Conservation (phyloP, 2,888 invertebrate genomes). For the Bugula neritina region DNA sequence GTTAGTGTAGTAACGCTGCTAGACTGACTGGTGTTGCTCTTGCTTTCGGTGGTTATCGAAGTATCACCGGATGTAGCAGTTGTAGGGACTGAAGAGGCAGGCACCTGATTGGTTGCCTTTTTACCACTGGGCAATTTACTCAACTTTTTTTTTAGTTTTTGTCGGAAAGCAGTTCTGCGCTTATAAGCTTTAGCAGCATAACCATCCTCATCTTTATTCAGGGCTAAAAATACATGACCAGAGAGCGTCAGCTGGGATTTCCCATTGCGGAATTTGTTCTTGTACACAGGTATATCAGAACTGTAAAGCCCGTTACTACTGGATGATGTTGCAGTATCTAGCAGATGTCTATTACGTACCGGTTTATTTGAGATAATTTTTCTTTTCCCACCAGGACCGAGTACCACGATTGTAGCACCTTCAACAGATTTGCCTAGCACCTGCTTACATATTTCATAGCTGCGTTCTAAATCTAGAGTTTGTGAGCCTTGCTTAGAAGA, state of each 20-base stretch:
- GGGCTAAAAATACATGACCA: slow-evolving; percentile 26
- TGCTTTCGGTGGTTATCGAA: background rate
- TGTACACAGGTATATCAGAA: slow-evolving; percentile 23
- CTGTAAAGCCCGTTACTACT: background rate
- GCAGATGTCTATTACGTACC: slow-evolving; percentile 24
- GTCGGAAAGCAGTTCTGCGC: slow-evolving; percentile 4
- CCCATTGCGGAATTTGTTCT: slow-evolving; percentile 11
- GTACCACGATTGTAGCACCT: slow-evolving; percentile 16
- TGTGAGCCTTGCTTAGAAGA: slow-evolving; percentile 2
- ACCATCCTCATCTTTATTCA: slow-evolving; percentile 20
- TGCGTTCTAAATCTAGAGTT: slow-evolving; percentile 7
- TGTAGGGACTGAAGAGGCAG: background rate
- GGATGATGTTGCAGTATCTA: background rate
- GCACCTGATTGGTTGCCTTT: background rate
- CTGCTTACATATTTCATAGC: slow-evolving; percentile 21
- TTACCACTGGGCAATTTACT: slow-evolving; percentile 10
- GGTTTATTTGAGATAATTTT: slow-evolving; percentile 24
- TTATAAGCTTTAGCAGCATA: slow-evolving; percentile 23
- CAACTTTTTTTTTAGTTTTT: slow-evolving; percentile 13
- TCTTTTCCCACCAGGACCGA: slow-evolving; percentile 23
- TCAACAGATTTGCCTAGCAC: slow-evolving; percentile 16
- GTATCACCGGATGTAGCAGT: background rate
- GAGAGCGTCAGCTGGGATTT: slow-evolving; percentile 20
- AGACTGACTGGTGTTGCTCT: background rate
- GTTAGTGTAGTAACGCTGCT: background rate